Evolutionary conservation across 2,113 vertebrate genomes (phyloP).

Genomic region (Polypterus bichir): DNA sequence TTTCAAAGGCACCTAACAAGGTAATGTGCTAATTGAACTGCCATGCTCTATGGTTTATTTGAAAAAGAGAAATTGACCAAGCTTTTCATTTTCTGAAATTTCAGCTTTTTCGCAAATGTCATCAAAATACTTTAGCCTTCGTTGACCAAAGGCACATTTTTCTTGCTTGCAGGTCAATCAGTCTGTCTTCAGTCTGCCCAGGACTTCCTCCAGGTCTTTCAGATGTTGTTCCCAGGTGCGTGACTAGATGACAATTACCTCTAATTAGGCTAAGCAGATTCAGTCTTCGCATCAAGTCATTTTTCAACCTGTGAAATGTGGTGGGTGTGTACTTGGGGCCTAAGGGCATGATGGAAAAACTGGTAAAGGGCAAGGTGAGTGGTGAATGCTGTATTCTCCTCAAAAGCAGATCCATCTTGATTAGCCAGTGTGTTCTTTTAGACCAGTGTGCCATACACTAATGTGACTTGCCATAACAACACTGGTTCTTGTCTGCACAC

Average conservation of each 20-base stretch:
- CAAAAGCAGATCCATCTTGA: neutral
- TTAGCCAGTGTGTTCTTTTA: neutral
- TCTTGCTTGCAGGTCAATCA: neutral
- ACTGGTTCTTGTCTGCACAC: too few species aligned
- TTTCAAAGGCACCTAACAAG: too few species aligned
- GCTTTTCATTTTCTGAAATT: too few species aligned
- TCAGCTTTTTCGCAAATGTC: neutral
- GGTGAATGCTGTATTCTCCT: neutral
- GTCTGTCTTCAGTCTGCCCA: neutral
- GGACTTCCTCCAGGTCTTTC: neutral
- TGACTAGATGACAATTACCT: neutral
- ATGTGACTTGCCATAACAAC: too few species aligned
- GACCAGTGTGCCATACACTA: neutral
- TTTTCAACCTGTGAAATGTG: neutral
- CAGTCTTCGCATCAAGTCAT: neutral
- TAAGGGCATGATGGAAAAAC: neutral
- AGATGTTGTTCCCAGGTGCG: neutral
- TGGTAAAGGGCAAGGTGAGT: neutral
- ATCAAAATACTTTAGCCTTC: neutral
- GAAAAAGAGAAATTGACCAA: too few species aligned
- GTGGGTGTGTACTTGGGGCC: neutral
- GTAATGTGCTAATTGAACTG: too few species aligned
- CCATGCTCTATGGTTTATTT: too few species aligned
- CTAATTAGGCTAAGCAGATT: neutral
- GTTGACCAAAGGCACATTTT: neutral